phyloP scores from a whole-genome alignment of 2,113 vertebrate species.

The Cercopithecus mona region DNA sequence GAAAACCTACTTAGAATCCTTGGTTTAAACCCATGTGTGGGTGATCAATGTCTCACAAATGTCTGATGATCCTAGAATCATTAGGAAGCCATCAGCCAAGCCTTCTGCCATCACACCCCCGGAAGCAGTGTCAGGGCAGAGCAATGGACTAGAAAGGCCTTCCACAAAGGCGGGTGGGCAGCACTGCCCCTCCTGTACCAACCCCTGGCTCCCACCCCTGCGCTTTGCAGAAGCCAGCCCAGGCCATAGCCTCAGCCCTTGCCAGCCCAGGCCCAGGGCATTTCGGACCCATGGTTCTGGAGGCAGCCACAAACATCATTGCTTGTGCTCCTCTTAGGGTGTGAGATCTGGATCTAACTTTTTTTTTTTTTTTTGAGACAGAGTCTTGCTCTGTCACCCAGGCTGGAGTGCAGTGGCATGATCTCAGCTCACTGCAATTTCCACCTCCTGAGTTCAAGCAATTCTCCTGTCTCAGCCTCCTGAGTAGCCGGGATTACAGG shows the following conservation, averaged over 20 bases:
- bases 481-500: too few relatives aligned
- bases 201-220: not conserved
- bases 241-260: not conserved
- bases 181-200: not conserved
- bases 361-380: not conserved
- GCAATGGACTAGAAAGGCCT: not conserved
- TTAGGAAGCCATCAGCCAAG: not conserved
- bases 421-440: too few relatives aligned
- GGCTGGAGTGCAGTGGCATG: too few relatives aligned
- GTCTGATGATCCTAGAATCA: not conserved
- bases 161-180: not conserved
- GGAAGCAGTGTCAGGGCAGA: not conserved
- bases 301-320: not conserved
- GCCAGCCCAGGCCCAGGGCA: not conserved
- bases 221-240: not conserved
- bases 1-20: not conserved
- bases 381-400: too few relatives aligned
- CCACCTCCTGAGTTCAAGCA: too few relatives aligned
- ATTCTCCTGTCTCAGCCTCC: too few relatives aligned
- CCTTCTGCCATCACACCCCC: not conserved
- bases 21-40: not conserved
- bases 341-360: not conserved
- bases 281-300: not conserved
- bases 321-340: not conserved
- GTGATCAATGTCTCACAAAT: not conserved